Conservation (phyloP, 2,888 invertebrate species). For the Agrotis clavis region DNA sequence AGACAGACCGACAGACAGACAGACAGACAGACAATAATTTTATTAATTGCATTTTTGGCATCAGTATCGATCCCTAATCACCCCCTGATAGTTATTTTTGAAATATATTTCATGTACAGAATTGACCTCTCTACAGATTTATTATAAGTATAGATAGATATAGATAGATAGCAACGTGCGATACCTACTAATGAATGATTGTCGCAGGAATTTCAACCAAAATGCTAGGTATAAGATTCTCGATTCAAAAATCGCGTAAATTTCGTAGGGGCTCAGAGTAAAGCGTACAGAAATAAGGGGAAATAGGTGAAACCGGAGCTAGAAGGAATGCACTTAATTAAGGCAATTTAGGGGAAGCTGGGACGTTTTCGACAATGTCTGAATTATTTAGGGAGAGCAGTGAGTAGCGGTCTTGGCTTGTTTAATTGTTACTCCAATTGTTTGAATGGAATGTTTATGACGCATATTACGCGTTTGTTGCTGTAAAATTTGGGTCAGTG, state of each 20-base stretch:
- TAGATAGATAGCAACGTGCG: neutral
- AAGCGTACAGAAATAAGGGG: slow-evolving; percentile 13
- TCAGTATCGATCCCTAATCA: no score
- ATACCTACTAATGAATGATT: no score
- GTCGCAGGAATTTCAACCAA: neutral
- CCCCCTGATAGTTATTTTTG: no score
- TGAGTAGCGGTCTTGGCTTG: slow-evolving; percentile 15
- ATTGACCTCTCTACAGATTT: no score
- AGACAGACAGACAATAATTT: no score
- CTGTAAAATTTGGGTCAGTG: neutral
- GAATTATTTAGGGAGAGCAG: slow-evolving; percentile 24
- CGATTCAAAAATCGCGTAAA: neutral
- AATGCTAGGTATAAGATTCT: neutral
- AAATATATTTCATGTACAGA: no score
- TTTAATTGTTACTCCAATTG: slow-evolving; percentile 8
- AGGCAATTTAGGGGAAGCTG: slow-evolving; percentile 44
- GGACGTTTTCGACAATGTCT: slow-evolving; percentile 35
- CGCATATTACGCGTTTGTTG: neutral
- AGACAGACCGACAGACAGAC: no score
- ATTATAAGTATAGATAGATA: no score
- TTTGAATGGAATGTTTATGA: slow-evolving; percentile 10
- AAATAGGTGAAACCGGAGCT: slow-evolving; percentile 28
- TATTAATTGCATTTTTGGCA: no score
- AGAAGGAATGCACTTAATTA: slow-evolving; percentile 56
- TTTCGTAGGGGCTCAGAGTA: neutral